A percentile compares a stretch with the other conserved stretches of the same genome.
Conservation (phyloP, 1,140 invertebrate species). For the Potamilus streckersoni region DNA sequence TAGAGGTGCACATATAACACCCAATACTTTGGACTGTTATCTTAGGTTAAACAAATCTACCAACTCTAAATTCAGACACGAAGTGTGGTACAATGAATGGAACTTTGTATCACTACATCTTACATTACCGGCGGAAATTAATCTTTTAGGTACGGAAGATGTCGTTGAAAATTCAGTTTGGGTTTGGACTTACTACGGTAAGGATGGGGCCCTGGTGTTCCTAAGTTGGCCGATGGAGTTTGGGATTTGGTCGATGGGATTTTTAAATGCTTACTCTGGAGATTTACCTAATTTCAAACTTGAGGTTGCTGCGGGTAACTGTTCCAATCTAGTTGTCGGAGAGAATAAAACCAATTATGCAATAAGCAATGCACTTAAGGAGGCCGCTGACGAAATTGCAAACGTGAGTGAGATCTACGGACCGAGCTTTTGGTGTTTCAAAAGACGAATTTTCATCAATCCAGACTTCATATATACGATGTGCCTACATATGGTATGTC, state of each 20-base stretch:
- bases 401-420: slow-evolving; percentile 13
- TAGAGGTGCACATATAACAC: too few relatives aligned
- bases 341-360: background rate
- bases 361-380: slow-evolving; percentile 9
- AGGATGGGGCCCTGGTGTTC: slow-evolving; percentile 17
- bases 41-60: background rate
- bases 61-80: slow-evolving; percentile 17
- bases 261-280: slow-evolving; percentile 4
- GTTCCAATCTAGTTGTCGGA: slow-evolving; percentile 28
- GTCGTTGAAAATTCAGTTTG: slow-evolving; percentile 12
- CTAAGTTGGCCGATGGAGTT: slow-evolving; percentile 26
- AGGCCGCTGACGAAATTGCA: slow-evolving; percentile 5
- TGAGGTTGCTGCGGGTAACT: background rate
- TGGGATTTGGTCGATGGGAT: slow-evolving; percentile 26
- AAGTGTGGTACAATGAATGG: background rate
- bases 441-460: slow-evolving; percentile 4
- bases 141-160: background rate
- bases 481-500: slow-evolving; percentile 26
- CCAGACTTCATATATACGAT: slow-evolving; percentile 13
- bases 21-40: background rate
- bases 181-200: slow-evolving; percentile 27
- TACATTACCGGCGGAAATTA: background rate
- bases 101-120: slow-evolving; percentile 19
- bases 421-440: slow-evolving; percentile 25
- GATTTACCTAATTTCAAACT: slow-evolving; percentile 4